These are phyloP conservation scores for Capromys pilorides DNA, from an alignment of 2,797 vertebrate genomes.

Conservation along the genomic window DNA sequence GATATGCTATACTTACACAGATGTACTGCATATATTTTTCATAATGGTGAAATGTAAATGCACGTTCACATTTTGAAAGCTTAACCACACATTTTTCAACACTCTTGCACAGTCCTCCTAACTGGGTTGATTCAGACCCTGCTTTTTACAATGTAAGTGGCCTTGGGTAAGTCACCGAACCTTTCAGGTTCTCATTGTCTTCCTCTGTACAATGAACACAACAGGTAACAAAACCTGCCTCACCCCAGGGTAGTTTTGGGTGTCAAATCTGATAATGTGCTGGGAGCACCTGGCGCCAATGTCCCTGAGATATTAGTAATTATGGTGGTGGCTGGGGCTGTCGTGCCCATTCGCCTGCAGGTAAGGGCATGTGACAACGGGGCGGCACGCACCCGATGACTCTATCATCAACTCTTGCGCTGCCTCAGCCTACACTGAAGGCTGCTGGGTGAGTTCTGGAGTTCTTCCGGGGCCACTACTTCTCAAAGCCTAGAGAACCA, in stretches of 20 bases:
- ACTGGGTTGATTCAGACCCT: not conserved
- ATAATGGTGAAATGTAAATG: conserved; percentile 16
- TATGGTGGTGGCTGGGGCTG: not conserved
- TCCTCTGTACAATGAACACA: not conserved
- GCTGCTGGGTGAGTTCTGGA: not conserved
- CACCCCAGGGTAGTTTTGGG: not conserved
- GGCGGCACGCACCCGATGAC: not conserved
- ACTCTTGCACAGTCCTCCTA: not conserved
- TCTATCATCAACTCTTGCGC: not conserved
- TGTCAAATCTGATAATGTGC: not conserved
- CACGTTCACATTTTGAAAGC: not conserved
- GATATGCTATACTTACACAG: too few species aligned
- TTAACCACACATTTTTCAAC: conserved; percentile 36
- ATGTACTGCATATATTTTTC: not conserved
- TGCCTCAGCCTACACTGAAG: not conserved
- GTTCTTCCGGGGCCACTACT: not conserved
- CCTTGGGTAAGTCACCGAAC: conserved; percentile 14
- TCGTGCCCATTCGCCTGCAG: not conserved
- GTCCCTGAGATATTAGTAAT: not conserved
- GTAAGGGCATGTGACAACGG: not conserved
- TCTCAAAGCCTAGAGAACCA: not conserved
- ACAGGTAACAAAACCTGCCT: not conserved
- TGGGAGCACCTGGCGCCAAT: not conserved
- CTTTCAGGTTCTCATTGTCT: not conserved
- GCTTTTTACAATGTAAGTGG: not conserved